Conservation (phyloP, 2,113 vertebrate species). For the Dicentrarchus labrax region DNA sequence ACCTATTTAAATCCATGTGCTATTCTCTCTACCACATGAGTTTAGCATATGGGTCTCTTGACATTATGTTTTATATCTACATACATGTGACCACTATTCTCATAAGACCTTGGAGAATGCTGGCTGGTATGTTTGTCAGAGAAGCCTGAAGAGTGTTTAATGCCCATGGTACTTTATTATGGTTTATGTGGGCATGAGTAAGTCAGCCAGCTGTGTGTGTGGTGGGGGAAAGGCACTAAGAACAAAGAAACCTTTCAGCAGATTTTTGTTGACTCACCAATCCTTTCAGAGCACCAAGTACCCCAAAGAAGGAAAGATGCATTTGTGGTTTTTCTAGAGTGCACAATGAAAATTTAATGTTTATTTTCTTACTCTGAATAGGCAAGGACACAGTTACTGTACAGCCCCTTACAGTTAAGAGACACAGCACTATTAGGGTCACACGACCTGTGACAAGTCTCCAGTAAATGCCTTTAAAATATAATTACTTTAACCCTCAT, state of each 20-base stretch:
- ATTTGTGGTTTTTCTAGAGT: constrained; percentile 58
- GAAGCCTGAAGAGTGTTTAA: constrained; percentile 22
- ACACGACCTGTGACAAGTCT: constrained; percentile 10
- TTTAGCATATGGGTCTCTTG: constrained; percentile 1
- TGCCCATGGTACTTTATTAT: constrained; percentile 38
- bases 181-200: constrained; percentile 37
- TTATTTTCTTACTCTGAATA: constrained; percentile 35
- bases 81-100: constrained; percentile 23
- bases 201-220: constrained; percentile 27
- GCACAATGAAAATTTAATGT: constrained; percentile 67
- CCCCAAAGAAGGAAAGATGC: constrained; percentile 51
- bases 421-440: constrained; percentile 20
- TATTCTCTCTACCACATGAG: not conserved
- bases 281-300: constrained; percentile 47
- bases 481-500: constrained; percentile 25
- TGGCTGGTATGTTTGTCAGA: constrained; percentile 31
- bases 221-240: constrained; percentile 7
- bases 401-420: not conserved
- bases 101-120: constrained; percentile 4
- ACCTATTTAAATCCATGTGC: not conserved
- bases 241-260: constrained; percentile 64
- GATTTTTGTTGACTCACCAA: constrained; percentile 64
- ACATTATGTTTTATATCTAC: constrained; percentile 11
- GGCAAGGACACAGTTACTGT: constrained; percentile 3
- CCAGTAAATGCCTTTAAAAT: constrained; percentile 33